Base-by-base conservation (phyloP, 2,113 vertebrate species). In the Phalacrocorax aristotelis region DNA sequence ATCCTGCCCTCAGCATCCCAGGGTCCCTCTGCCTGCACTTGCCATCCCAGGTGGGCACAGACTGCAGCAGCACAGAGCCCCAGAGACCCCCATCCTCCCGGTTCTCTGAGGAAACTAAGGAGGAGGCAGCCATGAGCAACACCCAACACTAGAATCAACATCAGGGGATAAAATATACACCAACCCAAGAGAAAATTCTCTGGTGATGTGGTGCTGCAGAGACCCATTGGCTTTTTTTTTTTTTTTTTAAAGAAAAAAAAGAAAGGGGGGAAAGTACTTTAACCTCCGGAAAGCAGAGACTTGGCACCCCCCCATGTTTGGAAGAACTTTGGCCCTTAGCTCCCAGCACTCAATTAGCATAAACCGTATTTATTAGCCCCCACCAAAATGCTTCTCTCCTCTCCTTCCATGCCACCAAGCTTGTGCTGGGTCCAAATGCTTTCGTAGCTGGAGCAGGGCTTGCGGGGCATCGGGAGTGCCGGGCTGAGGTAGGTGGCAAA, bases 381-480 rank as follows among this genome's bases (percentile, higher is more conserved):
- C 1, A 13, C 87, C 87, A 74, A 64, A 69, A 44, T 0, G 3
- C 65, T 85, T 27, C 68, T 58, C 68, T 74, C 38, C 54, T n/a
- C 40, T 18, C 5, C 83, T 52, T n/a, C 64, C 23, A 8, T 42
- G 55, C 69, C 75, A 74, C 70, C 60, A 29, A 20, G 54, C 21
- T 69, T 18, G 8, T 26, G 69, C 62, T 18, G 16, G 29, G 62
- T 36, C 65, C 60, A 74, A 61, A 60, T 0, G 1, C 32, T 84
- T 70, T 62, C 7, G 7, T 15, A 21, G 62, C 82, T n/a, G 86
- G 88, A 40, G 78, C 62, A 70, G 80, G 87, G 70, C 86, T 92
- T 20, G 0, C 2, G 0, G 15, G 11, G 9, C 7, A 21, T 34
- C 6, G 1, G 7, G 7, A 17, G 7, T 32, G 29, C 29, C 2